Conservation (phyloP, 2,113 vertebrate species). For the Oncorhynchus nerka region DNA sequence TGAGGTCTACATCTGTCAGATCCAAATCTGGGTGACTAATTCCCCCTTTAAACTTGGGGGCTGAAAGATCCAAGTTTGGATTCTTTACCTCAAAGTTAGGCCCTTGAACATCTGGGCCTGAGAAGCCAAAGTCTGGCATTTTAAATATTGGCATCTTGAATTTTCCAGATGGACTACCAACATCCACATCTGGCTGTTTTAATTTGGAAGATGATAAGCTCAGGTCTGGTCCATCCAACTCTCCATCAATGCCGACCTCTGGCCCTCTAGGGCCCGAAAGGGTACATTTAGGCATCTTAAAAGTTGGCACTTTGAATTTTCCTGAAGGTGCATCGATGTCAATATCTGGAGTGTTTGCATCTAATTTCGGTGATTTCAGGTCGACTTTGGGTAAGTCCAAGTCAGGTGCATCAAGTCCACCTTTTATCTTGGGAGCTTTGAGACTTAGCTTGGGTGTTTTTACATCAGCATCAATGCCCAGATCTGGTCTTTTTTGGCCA, state of each 20-base stretch:
- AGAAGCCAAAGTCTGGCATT: background rate
- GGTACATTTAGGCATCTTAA: slow-evolving; percentile 30
- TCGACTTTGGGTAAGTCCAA: too few relatives aligned
- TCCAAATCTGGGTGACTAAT: too few relatives aligned
- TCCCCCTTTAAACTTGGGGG: background rate
- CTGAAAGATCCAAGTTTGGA: slow-evolving; percentile 21
- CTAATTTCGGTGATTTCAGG: background rate
- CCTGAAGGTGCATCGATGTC: background rate
- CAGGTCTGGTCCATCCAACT: slow-evolving; percentile 22
- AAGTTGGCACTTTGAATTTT: slow-evolving; percentile 28
- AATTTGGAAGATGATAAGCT: background rate
- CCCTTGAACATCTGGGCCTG: background rate
- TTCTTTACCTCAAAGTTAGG: background rate
- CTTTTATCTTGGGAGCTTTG: too few relatives aligned
- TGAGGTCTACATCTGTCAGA: too few relatives aligned
- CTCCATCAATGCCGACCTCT: slow-evolving; percentile 7
- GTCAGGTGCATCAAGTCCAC: too few relatives aligned
- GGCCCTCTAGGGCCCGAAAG: slow-evolving; percentile 11
- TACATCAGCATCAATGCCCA: slow-evolving; percentile 7
- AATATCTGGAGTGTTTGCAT: background rate
- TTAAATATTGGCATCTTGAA: background rate
- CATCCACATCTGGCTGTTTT: background rate
- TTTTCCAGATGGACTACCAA: background rate
- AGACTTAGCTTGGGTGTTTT: background rate
- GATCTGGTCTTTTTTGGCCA: background rate